Evolutionary conservation across 2,888 invertebrate species (phyloP), one percentile per base, ranked within the genome.

Genomic region (Magallana nippona): DNA sequence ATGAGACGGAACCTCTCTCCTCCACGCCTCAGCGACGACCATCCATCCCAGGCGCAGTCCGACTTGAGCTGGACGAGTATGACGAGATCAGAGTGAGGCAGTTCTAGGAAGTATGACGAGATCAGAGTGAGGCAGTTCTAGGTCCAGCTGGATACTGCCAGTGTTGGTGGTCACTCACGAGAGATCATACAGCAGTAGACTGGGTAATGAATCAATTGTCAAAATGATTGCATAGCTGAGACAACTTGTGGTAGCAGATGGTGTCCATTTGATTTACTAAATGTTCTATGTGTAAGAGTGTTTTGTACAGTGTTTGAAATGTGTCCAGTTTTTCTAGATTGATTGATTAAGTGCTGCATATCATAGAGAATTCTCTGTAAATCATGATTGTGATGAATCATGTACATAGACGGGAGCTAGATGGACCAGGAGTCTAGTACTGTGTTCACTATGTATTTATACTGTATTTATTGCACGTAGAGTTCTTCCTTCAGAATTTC

Each of bases 51-150:
- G 81, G 78, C 55, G 17, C 86, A 55, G 88, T 84, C 82, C 84
- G 91, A 62, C 86, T 92, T 19, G 92, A 92, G 80, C 88, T 92
- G 60, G 92, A 92, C 82, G 90, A 90, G 57, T 87, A 91, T 87
- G 89, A 92, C 83, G 91, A 91, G 81, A 91, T 92, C 63, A 86
- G 90, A 63, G 87, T 91, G 57, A 79, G 91, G 79, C 89, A 90
- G 60, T 85, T 88, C 44, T 84, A 60, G 71, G 15, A 27, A 90
- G 57, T 87, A 91, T 87, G 89, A 92, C 83, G 91, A 91, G 81
- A 90, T 92, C 63, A 86, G 90, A 63, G 87, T 91, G 56, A 79
- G 91, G 79, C 89, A 90, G 60, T 85, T 88, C 44, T 84, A 60
- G 71, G 5, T 13, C 27, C 32, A 5, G 15, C 32, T 15, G 2